phyloP scores from a whole-genome alignment of 2,797 vertebrate species.

The Balearica regulorum region DNA sequence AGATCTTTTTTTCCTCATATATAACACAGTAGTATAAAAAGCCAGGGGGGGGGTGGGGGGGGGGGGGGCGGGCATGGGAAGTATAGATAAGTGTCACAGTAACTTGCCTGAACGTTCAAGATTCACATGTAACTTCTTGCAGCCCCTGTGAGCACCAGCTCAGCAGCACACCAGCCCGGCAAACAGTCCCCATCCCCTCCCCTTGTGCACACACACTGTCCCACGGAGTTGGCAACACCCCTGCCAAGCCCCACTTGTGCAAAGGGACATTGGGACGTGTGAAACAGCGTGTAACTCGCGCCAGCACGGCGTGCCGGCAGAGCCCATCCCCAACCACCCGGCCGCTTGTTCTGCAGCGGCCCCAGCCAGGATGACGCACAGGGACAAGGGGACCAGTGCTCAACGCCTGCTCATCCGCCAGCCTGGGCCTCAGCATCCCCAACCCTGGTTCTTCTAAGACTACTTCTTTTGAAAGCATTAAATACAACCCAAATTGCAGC shows the following conservation, averaged over 20 bases:
- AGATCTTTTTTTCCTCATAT: background rate
- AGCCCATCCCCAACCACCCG: background rate
- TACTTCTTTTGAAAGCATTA: background rate
- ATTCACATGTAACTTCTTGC: background rate
- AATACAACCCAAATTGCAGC: background rate
- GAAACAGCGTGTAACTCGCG: background rate
- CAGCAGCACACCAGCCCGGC: fast-evolving
- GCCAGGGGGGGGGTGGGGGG: fast-evolving
- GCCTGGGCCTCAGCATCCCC: background rate
- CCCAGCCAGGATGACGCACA: fast-evolving
- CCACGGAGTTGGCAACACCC: background rate
- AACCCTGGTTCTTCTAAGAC: fast-evolving
- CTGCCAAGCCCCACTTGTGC: background rate
- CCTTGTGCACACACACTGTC: fast-evolving
- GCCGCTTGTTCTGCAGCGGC: fast-evolving
- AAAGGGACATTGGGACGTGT: fast-evolving
- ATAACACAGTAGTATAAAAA: background rate
- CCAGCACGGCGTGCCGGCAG: fast-evolving
- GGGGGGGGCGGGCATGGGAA: background rate
- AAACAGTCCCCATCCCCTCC: background rate
- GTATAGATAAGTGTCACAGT: fast-evolving
- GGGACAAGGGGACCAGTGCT: background rate
- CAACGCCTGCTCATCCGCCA: fast-evolving
- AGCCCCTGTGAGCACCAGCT: background rate
- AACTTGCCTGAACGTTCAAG: fast-evolving